Evolutionary conservation across 2,888 invertebrate genomes (phyloP).

Genomic region (Brachycybe producta): DNA sequence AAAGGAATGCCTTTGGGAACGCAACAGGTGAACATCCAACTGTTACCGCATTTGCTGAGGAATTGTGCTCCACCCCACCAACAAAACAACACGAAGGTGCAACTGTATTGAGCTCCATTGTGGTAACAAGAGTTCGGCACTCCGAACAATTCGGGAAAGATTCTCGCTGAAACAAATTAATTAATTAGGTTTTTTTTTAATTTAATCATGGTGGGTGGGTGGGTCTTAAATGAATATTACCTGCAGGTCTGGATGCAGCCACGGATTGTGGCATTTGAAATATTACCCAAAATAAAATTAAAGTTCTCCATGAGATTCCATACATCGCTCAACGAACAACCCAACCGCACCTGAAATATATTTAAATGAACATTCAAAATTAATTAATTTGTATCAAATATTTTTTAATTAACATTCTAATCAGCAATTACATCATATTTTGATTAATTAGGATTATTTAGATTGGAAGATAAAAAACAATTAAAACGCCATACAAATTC

Average conservation of each 20-base stretch:
- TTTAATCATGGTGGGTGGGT: not conserved
- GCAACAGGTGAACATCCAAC: slow-evolving; percentile 53
- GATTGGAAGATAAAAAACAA: too few species aligned
- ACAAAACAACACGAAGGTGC: slow-evolving; percentile 56
- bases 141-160: slow-evolving; percentile 20
- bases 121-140: slow-evolving; percentile 22
- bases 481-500: too few species aligned
- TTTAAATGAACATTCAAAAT: too few species aligned
- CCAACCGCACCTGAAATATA: not conserved
- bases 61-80: slow-evolving; percentile 64
- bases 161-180: slow-evolving; percentile 14
- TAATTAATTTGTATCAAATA: too few species aligned
- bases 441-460: too few species aligned
- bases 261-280: slow-evolving; percentile 5
- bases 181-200: not conserved
- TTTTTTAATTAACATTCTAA: too few species aligned
- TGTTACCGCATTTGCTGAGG: slow-evolving; percentile 38
- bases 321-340: slow-evolving; percentile 15
- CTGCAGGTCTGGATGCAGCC: slow-evolving; percentile 11
- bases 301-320: slow-evolving; percentile 14
- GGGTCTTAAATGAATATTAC: not conserved
- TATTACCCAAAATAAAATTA: slow-evolving; percentile 13
- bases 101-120: slow-evolving; percentile 36
- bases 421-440: too few species aligned
- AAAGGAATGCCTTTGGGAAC: slow-evolving; percentile 28